These are phyloP conservation scores for Stichodactyla mertensii DNA, from an alignment of 64 coral and sea anemone species.

Conservation along the genomic window DNA sequence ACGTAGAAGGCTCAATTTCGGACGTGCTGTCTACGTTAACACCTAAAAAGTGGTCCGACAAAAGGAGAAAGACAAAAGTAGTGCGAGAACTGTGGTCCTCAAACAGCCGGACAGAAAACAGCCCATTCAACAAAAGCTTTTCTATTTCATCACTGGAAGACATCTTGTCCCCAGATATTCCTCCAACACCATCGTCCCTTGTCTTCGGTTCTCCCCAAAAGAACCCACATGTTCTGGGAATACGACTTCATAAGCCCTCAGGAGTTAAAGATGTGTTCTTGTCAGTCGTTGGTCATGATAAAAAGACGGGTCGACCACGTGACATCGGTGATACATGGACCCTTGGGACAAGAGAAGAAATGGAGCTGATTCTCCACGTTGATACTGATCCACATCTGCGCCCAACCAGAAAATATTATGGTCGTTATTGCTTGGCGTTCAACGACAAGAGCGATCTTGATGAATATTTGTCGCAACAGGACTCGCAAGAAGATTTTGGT, in stretches of 20 bases:
- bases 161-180: background rate
- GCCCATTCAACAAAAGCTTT: background rate
- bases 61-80: background rate
- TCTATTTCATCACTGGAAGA: conserved; percentile 25
- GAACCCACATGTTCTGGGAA: background rate
- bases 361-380: conserved; percentile 15
- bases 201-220: background rate
- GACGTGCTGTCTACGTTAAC: background rate
- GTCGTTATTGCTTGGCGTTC: conserved; percentile 9
- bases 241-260: conserved; percentile 16
- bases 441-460: background rate
- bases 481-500: background rate
- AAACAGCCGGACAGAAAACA: background rate
- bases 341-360: background rate
- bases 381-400: background rate
- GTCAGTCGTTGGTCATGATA: background rate
- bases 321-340: conserved; percentile 7
- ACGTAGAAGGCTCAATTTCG: background rate
- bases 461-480: background rate
- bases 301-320: background rate
- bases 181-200: background rate
- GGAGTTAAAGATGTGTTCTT: conserved; percentile 6
- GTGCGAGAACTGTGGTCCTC: background rate
- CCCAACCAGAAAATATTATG: background rate
- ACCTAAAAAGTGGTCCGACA: background rate